These are phyloP conservation scores for Aphelenchoides bicaudatus DNA, from an alignment of 2,888 invertebrate genomes.

Conservation along the genomic window DNA sequence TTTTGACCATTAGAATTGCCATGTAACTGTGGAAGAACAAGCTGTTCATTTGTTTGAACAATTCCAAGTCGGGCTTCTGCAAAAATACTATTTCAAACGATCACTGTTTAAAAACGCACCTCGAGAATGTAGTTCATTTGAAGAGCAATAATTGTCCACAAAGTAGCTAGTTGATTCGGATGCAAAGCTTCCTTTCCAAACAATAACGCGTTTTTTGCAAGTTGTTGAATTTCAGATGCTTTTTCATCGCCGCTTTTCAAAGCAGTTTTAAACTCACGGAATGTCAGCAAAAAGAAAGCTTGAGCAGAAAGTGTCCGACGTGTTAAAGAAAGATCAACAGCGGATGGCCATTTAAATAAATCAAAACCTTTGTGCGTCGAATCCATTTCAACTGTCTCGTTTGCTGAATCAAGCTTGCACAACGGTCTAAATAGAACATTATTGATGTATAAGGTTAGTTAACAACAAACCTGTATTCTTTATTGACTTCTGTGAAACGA, in stretches of 20 bases:
- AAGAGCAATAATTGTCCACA: conserved; percentile 21
- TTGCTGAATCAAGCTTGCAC: no score
- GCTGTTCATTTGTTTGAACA: conserved; percentile 14
- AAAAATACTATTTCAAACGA: no score
- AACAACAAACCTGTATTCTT: background rate
- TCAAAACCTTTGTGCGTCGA: no score
- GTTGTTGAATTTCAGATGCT: background rate
- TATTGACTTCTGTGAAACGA: background rate
- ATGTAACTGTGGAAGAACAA: conserved; percentile 29
- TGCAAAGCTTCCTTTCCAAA: background rate
- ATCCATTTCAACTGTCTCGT: no score
- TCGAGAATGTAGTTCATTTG: background rate
- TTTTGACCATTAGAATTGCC: conserved; percentile 24
- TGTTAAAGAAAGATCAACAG: no score
- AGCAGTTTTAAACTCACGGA: background rate
- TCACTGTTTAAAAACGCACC: conserved; percentile 4
- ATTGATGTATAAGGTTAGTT: background rate
- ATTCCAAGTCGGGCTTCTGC: background rate
- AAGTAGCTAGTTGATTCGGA: conserved; percentile 1
- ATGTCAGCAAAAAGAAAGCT: no score
- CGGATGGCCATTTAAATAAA: no score
- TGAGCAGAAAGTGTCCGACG: no score
- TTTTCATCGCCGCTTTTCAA: background rate
- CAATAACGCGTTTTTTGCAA: background rate
- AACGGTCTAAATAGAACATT: background rate